phyloP scores from a whole-genome alignment of 92 coral and sea anemone genomes.

The Epizoanthus fatuus region DNA sequence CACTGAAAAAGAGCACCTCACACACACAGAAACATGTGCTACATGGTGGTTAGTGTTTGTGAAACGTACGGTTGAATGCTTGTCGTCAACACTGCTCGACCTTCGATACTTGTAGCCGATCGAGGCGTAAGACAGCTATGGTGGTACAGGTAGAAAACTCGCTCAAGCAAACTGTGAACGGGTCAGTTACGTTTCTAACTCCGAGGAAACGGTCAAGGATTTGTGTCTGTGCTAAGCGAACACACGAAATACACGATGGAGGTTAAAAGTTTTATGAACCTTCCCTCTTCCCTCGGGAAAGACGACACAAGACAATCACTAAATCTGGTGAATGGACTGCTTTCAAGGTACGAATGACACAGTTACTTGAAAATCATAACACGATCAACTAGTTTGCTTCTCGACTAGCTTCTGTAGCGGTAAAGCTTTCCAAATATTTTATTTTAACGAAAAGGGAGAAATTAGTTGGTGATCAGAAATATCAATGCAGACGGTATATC shows the following conservation, averaged over 20 bases:
- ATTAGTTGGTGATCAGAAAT: too few relatives aligned
- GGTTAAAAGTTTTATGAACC: conserved; percentile 19
- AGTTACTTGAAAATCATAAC: neutral
- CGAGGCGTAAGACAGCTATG: conserved; percentile 1
- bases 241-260: conserved; percentile 1
- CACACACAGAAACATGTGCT: conserved; percentile 4
- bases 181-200: neutral
- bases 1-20: conserved; percentile 16
- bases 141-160: conserved; percentile 12
- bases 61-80: conserved; percentile 13
- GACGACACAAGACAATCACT: neutral
- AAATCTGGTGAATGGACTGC: neutral
- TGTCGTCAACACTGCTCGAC: neutral
- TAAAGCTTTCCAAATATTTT: neutral
- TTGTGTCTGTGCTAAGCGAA: conserved; percentile 5
- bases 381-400: neutral
- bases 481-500: too few relatives aligned
- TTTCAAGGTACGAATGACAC: conserved; percentile 21
- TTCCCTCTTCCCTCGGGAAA: conserved; percentile 1
- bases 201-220: neutral
- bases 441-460: too few relatives aligned
- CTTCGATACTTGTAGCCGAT: conserved; percentile 4
- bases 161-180: conserved; percentile 19
- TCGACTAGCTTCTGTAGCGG: too few relatives aligned
- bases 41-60: conserved; percentile 13